These are phyloP conservation scores for Tinea semifulvella DNA, from an alignment of 2,888 invertebrate genomes.

Conservation along the genomic window DNA sequence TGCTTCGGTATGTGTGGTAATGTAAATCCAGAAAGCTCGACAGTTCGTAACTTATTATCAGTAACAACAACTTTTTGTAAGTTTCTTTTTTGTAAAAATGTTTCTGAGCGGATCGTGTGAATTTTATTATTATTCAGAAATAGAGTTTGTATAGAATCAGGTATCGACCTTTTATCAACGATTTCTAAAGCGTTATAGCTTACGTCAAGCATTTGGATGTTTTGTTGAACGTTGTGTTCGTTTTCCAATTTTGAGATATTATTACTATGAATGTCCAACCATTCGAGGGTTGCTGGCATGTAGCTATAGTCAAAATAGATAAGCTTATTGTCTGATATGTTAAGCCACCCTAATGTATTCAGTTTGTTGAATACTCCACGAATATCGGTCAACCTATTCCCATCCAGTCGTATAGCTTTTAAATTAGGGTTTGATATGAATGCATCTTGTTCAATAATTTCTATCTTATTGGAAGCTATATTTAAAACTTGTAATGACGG, in stretches of 20 bases:
- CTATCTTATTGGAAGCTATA: conserved; percentile 80
- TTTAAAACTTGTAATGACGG: conserved; percentile 80
- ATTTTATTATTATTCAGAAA: conserved; percentile 82
- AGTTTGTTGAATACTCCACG: conserved; percentile 79
- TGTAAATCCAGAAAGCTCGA: conserved; percentile 77
- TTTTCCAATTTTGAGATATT: conserved; percentile 78
- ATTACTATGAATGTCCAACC: conserved; percentile 84
- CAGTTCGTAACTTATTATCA: conserved; percentile 76
- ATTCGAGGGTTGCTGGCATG: conserved; percentile 77
- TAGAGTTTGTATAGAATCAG: conserved; percentile 77
- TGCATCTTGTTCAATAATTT: conserved; percentile 78
- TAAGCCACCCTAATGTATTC: conserved; percentile 79
- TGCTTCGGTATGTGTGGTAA: conserved; percentile 72
- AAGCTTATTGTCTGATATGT: conserved; percentile 81
- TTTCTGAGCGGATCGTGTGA: conserved; percentile 73
- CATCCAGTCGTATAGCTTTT: conserved; percentile 79
- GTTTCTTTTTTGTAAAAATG: conserved; percentile 74
- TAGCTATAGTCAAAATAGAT: conserved; percentile 83
- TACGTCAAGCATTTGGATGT: conserved; percentile 79
- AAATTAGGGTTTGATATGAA: conserved; percentile 78
- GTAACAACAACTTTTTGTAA: conserved; percentile 80
- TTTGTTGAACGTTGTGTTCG: conserved; percentile 72
- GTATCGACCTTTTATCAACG: conserved; percentile 74
- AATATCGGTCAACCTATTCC: conserved; percentile 79
- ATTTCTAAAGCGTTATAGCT: conserved; percentile 77